phyloP scores from a whole-genome alignment of 2,113 vertebrate species.

The Notechis scutatus region DNA sequence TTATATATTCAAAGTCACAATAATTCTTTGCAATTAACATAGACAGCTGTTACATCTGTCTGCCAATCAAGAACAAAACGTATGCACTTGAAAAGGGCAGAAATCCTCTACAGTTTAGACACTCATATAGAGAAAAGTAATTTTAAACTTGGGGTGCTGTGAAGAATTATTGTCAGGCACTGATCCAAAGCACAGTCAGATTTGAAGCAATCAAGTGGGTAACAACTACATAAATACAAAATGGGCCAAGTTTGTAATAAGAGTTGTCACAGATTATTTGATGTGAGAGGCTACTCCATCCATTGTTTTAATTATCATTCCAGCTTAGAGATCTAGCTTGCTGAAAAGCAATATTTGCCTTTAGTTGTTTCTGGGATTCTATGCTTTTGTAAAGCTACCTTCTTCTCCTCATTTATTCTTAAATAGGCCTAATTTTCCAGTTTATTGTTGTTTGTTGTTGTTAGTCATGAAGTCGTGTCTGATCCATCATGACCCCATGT shows the following conservation, averaged over 20 bases:
- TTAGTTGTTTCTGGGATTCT: conserved; percentile 47
- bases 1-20: conserved; percentile 28
- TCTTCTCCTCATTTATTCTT: not conserved
- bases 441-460: not conserved
- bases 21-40: conserved; percentile 61
- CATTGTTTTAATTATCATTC: conserved; percentile 76
- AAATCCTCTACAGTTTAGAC: conserved; percentile 57
- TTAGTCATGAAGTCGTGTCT: too few species aligned
- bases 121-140: conserved; percentile 63
- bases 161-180: conserved; percentile 64
- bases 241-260: conserved; percentile 63
- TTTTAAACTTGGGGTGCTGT: conserved; percentile 58
- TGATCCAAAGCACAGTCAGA: conserved; percentile 70
- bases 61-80: conserved; percentile 61
- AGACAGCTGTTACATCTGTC: conserved; percentile 48
- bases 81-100: conserved; percentile 54
- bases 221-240: conserved; percentile 79
- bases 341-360: conserved; percentile 67
- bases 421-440: not conserved
- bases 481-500: too few species aligned
- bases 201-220: conserved; percentile 65
- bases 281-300: conserved; percentile 62
- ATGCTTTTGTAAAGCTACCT: conserved; percentile 14
- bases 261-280: conserved; percentile 71
- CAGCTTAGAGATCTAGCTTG: conserved; percentile 57